Evolutionary conservation across 2,113 vertebrate genomes (phyloP).

Genomic region (Orycteropus afer): DNA sequence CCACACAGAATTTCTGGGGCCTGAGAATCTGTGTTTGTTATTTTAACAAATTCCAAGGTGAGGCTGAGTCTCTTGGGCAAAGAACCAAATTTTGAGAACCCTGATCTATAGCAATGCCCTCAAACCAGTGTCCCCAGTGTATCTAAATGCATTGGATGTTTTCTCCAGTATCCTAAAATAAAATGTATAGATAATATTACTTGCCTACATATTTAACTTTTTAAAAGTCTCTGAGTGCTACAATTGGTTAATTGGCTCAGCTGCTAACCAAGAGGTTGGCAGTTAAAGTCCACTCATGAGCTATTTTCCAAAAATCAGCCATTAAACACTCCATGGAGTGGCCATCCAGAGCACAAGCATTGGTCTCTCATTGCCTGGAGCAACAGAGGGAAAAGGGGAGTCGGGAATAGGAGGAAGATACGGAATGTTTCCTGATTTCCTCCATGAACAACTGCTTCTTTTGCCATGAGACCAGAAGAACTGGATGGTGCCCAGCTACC

Average conservation of each 20-base stretch:
- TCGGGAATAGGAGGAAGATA: background rate
- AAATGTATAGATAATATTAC: background rate
- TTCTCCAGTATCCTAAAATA: background rate
- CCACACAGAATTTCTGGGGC: background rate
- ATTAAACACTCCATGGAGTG: background rate
- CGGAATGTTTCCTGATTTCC: background rate
- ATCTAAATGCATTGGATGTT: background rate
- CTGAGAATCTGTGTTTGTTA: background rate
- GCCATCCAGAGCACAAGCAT: background rate
- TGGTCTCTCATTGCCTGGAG: background rate
- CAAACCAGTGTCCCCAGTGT: background rate
- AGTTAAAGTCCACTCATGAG: background rate
- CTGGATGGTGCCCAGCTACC: background rate
- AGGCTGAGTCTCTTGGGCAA: background rate
- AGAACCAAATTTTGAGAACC: background rate
- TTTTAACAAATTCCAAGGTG: background rate
- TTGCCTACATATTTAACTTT: background rate
- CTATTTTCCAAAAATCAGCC: background rate
- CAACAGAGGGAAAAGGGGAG: background rate
- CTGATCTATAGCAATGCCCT: background rate
- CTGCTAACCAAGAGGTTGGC: background rate
- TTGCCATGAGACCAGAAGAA: background rate
- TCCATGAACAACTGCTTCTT: background rate
- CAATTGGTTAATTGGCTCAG: background rate
- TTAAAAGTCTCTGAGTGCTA: background rate